Percentiles rank a stretch among this genome's conserved stretches.
Evolutionary conservation across 2,888 invertebrate genomes (phyloP).

Genomic region (Scelioninae gen. 2): DNA sequence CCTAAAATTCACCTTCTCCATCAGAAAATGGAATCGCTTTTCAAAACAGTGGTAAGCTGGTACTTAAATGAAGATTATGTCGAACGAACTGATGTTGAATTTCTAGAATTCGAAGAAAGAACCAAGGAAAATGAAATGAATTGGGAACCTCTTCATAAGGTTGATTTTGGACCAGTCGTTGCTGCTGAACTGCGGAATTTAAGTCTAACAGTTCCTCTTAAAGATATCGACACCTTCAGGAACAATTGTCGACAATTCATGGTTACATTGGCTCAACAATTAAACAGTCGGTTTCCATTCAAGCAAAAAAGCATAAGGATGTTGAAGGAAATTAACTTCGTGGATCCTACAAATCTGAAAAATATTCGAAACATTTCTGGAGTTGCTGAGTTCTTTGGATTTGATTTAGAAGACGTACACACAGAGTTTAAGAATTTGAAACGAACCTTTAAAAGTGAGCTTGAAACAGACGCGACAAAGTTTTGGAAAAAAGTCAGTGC

Average conservation of each 20-base stretch:
- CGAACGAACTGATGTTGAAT: constrained; percentile 37
- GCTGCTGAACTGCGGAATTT: constrained; percentile 23
- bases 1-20: constrained; percentile 57
- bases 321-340: constrained; percentile 26
- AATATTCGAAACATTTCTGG: constrained; percentile 16
- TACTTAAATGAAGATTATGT: constrained; percentile 53
- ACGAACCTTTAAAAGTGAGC: constrained; percentile 26
- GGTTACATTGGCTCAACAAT: constrained; percentile 19
- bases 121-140: constrained; percentile 30
- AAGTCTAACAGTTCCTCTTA: neutral
- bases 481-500: constrained; percentile 35
- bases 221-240: constrained; percentile 19
- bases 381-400: constrained; percentile 30
- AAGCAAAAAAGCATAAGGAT: constrained; percentile 19
- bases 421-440: constrained; percentile 30
- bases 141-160: constrained; percentile 32
- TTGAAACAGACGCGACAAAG: neutral
- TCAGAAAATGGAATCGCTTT: constrained; percentile 42
- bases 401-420: constrained; percentile 27
- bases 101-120: constrained; percentile 29
- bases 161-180: constrained; percentile 42
- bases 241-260: constrained; percentile 31
- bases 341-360: constrained; percentile 21
- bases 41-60: constrained; percentile 39
- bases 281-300: constrained; percentile 25